These are phyloP conservation scores for Baryphthengus martii DNA, from an alignment of 2,113 vertebrate genomes.

Conservation along the genomic window DNA sequence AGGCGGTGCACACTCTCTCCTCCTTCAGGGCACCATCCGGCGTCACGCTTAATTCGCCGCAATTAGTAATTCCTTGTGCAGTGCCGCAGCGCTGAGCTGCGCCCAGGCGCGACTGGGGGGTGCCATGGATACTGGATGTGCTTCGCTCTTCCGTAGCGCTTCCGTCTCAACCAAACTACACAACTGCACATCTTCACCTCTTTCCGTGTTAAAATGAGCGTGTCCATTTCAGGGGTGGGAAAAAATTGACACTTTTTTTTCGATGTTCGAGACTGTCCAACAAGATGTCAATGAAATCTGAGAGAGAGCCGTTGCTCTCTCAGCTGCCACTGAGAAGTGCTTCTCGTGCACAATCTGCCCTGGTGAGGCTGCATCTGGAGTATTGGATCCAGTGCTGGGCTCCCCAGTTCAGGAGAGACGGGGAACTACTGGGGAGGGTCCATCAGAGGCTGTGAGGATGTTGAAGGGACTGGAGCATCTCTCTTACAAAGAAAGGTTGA, in stretches of 20 bases:
- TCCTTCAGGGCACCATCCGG: not conserved
- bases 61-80: rapidly evolving
- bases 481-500: too few species aligned
- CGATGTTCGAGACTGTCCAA: not conserved
- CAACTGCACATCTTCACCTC: rapidly evolving
- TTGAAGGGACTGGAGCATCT: too few species aligned
- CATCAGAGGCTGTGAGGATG: too few species aligned
- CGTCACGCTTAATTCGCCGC: rapidly evolving
- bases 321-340: not conserved
- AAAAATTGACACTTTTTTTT: too few species aligned
- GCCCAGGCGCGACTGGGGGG: rapidly evolving
- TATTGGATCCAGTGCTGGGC: too few species aligned
- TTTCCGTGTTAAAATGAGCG: not conserved
- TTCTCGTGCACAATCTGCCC: rapidly evolving
- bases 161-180: not conserved
- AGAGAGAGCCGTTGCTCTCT: not conserved
- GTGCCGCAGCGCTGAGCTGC: too few species aligned
- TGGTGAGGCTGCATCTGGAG: too few species aligned
- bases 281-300: not conserved
- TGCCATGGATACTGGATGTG: rapidly evolving
- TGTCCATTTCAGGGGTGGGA: not conserved
- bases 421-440: too few species aligned
- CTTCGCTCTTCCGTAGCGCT: not conserved
- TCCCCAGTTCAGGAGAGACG: too few species aligned
- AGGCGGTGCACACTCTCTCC: not conserved